phyloP scores from a whole-genome alignment of 2,888 invertebrate genomes.

The Eudasyphora cyanicolor region DNA sequence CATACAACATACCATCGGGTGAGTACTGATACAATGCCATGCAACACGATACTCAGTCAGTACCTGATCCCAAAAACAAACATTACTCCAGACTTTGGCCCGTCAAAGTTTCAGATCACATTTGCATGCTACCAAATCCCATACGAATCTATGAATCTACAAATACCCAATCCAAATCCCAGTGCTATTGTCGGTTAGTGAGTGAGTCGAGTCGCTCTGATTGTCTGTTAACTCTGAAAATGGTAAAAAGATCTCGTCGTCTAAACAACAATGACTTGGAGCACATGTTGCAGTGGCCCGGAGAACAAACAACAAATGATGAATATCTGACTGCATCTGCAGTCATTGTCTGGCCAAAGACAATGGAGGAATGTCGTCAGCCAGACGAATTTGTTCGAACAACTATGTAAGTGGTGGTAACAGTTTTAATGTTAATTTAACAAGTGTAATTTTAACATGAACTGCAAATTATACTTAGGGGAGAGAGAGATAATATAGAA shows the following conservation, averaged over 20 bases:
- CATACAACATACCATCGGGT: not conserved
- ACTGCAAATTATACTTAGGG: slow-evolving; percentile 36
- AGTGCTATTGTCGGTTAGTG: no score
- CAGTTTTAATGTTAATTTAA: slow-evolving; percentile 20
- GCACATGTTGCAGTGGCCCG: not conserved
- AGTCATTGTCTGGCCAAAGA: not conserved
- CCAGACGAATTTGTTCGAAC: slow-evolving; percentile 6
- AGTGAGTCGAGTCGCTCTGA: no score
- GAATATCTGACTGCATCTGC: not conserved
- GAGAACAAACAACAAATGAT: not conserved
- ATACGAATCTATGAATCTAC: no score
- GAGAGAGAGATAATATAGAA: no score
- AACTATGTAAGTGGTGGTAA: not conserved
- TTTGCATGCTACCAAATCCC: slow-evolving; percentile 17
- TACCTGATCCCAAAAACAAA: no score
- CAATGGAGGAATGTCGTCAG: not conserved
- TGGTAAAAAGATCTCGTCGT: slow-evolving; percentile 51
- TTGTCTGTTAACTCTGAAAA: slow-evolving; percentile 42
- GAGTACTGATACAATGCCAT: not conserved
- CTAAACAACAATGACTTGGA: slow-evolving; percentile 17
- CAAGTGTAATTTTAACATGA: slow-evolving; percentile 41
- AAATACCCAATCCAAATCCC: not conserved
- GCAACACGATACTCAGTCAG: not conserved
- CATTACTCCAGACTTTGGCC: no score
- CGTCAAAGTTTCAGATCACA: not conserved